Conservation (phyloP, 1,140 invertebrate genomes). For the Diabrotica virgifera region DNA sequence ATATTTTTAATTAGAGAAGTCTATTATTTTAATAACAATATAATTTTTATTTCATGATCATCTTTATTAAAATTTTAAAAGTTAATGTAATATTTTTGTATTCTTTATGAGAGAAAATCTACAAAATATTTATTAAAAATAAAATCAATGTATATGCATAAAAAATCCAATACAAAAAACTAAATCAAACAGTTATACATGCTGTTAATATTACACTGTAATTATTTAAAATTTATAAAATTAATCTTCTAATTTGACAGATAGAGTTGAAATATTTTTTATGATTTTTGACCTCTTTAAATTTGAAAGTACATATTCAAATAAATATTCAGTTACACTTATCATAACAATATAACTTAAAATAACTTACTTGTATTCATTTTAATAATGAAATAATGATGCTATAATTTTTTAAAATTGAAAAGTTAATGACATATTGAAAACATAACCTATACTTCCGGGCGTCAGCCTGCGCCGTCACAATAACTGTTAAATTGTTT, state of each 20-base stretch:
- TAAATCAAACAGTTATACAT: not conserved
- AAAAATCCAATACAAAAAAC: not conserved
- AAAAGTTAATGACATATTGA: slow-evolving; percentile 8
- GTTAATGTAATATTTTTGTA: not conserved
- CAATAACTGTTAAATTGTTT: not conserved
- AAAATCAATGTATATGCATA: not conserved
- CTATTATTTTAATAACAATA: not conserved
- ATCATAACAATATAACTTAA: not conserved
- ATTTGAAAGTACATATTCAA: not conserved
- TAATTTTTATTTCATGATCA: not conserved
- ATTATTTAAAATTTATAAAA: not conserved
- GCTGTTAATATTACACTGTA: not conserved
- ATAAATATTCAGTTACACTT: not conserved
- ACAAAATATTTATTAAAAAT: not conserved
- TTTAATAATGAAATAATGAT: slow-evolving; percentile 4
- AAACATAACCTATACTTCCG: slow-evolving; percentile 7
- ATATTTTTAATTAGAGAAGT: not conserved
- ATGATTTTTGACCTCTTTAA: not conserved
- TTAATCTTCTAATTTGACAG: not conserved
- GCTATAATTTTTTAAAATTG: not conserved
- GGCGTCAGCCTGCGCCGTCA: slow-evolving; percentile 6
- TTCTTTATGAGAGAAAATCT: not conserved
- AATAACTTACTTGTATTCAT: slow-evolving; percentile 9
- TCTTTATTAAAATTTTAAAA: not conserved
- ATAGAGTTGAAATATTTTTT: not conserved